Percentiles rank a stretch among this genome's conserved stretches.
Evolutionary conservation across 2,797 vertebrate species (phyloP).

Genomic region (Smutsia temminckii): DNA sequence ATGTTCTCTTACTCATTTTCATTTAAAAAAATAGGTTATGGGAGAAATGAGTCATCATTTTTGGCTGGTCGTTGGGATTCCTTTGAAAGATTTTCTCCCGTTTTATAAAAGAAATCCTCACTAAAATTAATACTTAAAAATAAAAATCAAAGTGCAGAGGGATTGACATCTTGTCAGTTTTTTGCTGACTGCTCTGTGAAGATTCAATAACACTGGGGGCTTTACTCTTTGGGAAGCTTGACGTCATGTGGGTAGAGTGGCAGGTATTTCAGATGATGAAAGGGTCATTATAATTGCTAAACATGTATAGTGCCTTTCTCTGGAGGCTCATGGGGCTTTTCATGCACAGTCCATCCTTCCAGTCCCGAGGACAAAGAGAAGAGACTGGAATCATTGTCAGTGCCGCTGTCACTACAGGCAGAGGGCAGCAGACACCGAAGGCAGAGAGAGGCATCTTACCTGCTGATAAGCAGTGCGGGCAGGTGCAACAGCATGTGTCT

Average conservation of each 20-base stretch:
- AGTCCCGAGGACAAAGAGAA: not conserved
- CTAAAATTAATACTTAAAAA: not conserved
- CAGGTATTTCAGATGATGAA: not conserved
- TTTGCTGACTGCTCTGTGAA: not conserved
- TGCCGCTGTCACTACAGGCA: not conserved
- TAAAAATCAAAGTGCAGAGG: not conserved
- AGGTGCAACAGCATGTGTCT: fast-evolving
- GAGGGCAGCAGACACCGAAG: not conserved
- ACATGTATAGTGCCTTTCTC: not conserved
- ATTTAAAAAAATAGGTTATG: not conserved
- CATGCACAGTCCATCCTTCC: not conserved
- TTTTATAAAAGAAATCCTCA: not conserved
- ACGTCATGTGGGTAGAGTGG: fast-evolving
- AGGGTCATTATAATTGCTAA: not conserved
- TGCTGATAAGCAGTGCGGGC: not conserved
- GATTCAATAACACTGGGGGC: not conserved
- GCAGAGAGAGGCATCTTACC: not conserved
- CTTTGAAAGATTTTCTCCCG: not conserved
- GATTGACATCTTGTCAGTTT: not conserved
- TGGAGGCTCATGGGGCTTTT: not conserved
- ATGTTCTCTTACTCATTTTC: not conserved
- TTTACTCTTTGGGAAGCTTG: not conserved
- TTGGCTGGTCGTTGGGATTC: not conserved
- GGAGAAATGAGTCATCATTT: not conserved
- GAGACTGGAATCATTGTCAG: not conserved